Evolutionary conservation across 2,888 invertebrate genomes (phyloP), one percentile per base, ranked within the genome.

Genomic region (Blastobasis adustella): DNA sequence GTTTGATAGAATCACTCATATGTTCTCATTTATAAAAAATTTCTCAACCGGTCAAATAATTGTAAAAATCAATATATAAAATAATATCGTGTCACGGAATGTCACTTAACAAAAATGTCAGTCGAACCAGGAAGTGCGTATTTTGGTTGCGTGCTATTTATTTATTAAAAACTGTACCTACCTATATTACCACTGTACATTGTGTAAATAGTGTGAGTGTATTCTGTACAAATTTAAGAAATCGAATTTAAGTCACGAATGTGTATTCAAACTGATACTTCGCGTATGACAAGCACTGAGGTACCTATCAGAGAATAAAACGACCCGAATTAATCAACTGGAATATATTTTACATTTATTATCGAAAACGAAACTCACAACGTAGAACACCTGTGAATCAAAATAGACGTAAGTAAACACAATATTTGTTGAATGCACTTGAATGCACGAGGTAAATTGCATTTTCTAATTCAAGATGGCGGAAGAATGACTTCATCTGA

Each of bases 391-490:
- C 51, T 57, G 57, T 52, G 56, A 49, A 50, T 51, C 9, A 37
- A 43, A 57, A 45, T 55, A 77, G 81, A 83, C 84, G 84, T 84
- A 61, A 82, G 84, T 85, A 52, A 47, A 49, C 6, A 10, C 41
- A 37, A 56, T 52, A 42, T 37, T 46, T 49, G 49, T 42, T 48
- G 52, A 46, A 55, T 49, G 50, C 53, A 42, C 40, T 4, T 49
- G n/a, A 60, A 50, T 60, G 60, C 58, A 61, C 60, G 59, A 53
- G 51, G 57, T 59, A 58, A 47, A 53, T 55, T 60, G 58, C 58
- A 60, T 60, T 51, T 54, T 42, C 46, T 55, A 60, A 61, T 67
- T 44, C 83, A 86, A 86, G 71, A 86, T 86, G 86, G 86, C 86
- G 76, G 77, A 73, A 37, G 7, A n/a, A 57, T 6, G 52, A 42